Percentiles rank a stretch among this genome's conserved stretches.
Evolutionary conservation across 2,888 invertebrate species (phyloP).

Genomic region (Melipona bicolor): DNA sequence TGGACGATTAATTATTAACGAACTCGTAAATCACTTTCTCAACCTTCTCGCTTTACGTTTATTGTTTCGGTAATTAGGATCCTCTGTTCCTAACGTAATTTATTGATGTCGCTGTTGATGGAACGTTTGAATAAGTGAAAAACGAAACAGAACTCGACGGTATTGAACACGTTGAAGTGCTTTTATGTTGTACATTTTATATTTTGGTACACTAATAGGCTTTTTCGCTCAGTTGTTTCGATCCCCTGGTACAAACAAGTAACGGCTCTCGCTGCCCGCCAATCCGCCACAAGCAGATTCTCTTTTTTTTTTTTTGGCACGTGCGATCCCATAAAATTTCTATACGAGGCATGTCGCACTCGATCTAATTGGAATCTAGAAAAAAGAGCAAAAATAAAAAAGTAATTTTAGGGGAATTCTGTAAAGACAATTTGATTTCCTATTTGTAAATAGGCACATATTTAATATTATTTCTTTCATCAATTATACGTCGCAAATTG

Average conservation of each 20-base stretch:
- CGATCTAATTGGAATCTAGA: conserved; percentile 56
- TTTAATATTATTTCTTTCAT: no score
- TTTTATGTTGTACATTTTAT: conserved; percentile 31
- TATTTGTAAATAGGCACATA: no score
- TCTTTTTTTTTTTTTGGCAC: conserved; percentile 53
- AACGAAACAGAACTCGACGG: neutral
- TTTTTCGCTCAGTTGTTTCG: conserved; percentile 34
- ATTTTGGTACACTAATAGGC: conserved; percentile 39
- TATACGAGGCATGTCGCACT: conserved; percentile 1
- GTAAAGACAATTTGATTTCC: neutral
- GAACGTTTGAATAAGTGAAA: neutral
- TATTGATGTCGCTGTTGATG: neutral
- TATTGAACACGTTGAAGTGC: neutral
- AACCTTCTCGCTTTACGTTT: neutral
- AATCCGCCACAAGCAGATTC: conserved; percentile 66
- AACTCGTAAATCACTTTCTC: neutral
- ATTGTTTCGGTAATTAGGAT: conserved; percentile 3
- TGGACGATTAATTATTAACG: conserved; percentile 30
- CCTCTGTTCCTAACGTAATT: conserved; percentile 1
- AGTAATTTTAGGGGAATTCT: neutral
- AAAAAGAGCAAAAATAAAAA: conserved; percentile 1
- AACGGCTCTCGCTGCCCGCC: conserved; percentile 34
- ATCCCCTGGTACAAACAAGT: conserved; percentile 32
- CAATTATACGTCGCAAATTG: no score
- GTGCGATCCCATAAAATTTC: conserved; percentile 52